Evolutionary conservation across 2,113 vertebrate species (phyloP).

Genomic region (Entosphenus tridentatus): DNA sequence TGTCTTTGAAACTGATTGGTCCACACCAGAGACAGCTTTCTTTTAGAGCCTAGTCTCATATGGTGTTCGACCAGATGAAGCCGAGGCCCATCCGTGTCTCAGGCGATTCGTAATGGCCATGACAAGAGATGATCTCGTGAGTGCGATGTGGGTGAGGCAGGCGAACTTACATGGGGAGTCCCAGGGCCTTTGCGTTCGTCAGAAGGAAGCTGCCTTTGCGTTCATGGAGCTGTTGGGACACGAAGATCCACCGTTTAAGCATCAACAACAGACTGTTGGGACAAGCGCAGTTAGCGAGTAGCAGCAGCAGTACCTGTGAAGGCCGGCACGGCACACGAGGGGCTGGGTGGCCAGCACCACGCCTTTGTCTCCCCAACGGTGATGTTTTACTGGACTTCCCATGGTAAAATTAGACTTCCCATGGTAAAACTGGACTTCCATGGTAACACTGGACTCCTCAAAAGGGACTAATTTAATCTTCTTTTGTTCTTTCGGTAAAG

Average conservation of each 20-base stretch:
- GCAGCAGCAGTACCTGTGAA: background rate
- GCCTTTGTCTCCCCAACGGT: background rate
- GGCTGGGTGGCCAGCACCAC: background rate
- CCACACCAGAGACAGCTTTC: no score
- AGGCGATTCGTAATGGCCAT: background rate
- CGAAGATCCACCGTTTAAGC: background rate
- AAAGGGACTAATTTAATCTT: no score
- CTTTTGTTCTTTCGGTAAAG: no score
- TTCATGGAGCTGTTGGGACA: conserved; percentile 16
- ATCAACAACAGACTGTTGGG: background rate
- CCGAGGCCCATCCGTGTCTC: fast-evolving
- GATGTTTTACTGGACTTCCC: background rate
- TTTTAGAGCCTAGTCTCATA: no score
- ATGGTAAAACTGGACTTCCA: no score
- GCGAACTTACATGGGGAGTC: conserved; percentile 60
- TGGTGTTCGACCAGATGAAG: no score
- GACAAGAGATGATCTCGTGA: no score
- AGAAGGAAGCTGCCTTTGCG: conserved; percentile 70
- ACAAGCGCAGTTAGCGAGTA: background rate
- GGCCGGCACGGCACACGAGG: background rate
- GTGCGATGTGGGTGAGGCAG: no score
- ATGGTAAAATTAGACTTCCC: no score
- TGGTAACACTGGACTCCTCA: no score
- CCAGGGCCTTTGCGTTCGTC: conserved; percentile 44
- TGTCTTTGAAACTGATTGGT: no score